Conservation (phyloP, 2,113 vertebrate genomes). For the Thunnus maccoyii region DNA sequence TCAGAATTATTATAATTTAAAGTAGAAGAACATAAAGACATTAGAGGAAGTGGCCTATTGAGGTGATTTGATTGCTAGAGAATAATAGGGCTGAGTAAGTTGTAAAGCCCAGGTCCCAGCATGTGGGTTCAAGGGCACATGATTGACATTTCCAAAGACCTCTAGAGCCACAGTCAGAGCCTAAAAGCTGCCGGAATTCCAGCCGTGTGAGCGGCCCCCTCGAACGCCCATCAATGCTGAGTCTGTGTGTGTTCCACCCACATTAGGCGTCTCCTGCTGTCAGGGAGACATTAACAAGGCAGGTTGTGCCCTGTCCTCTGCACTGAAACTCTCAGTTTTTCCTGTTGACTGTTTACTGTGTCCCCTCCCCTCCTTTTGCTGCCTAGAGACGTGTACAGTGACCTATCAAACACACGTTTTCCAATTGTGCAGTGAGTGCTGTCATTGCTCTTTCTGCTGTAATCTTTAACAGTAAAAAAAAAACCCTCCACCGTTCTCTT, state of each 20-base stretch:
- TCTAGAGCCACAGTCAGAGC: slow-evolving; percentile 70
- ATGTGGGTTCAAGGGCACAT: slow-evolving; percentile 65
- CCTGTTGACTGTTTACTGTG: slow-evolving; percentile 36
- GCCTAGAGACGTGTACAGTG: background rate
- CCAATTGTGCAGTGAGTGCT: background rate
- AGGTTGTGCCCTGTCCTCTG: slow-evolving; percentile 57
- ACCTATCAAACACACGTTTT: background rate
- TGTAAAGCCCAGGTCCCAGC: slow-evolving; percentile 55
- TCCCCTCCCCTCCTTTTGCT: slow-evolving; percentile 1
- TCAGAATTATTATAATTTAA: background rate
- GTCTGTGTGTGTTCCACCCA: slow-evolving; percentile 67
- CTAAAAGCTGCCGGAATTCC: slow-evolving; percentile 76
- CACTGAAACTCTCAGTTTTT: slow-evolving; percentile 32
- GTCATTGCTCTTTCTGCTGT: background rate
- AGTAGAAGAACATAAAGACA: background rate
- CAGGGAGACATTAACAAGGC: slow-evolving; percentile 67
- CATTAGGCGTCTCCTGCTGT: slow-evolving; percentile 63
- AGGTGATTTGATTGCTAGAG: slow-evolving; percentile 25
- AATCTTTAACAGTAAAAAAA: background rate
- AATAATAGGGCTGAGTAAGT: slow-evolving; percentile 39
- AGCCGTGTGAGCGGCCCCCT: slow-evolving; percentile 65
- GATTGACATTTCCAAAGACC: slow-evolving; percentile 78
- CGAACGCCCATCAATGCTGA: slow-evolving; percentile 66
- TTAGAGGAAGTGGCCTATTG: background rate
- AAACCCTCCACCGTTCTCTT: too few species aligned